phyloP scores from a whole-genome alignment of 2,888 invertebrate species.

The Hypolimnas misippus region DNA sequence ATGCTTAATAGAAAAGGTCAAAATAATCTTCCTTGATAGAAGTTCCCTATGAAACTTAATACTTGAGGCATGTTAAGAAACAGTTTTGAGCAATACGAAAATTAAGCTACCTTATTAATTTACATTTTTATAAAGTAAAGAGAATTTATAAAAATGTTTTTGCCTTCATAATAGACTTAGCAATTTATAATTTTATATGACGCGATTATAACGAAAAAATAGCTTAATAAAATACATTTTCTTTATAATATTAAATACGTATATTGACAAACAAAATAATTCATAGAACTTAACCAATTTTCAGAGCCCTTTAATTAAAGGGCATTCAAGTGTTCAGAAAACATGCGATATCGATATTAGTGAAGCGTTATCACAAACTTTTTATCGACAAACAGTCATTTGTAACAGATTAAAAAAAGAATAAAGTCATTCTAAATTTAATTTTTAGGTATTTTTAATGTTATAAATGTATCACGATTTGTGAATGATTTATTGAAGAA shows the following conservation, averaged over 20 bases:
- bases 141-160: no score
- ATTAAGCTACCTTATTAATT: no score
- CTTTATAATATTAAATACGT: no score
- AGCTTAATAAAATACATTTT: neutral
- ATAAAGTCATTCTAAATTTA: slow-evolving; percentile 18
- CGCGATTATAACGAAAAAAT: neutral
- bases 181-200: neutral
- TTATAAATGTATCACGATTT: neutral
- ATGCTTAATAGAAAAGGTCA: no score
- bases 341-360: slow-evolving; percentile 42
- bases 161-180: no score
- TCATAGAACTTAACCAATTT: slow-evolving; percentile 29
- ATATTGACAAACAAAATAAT: slow-evolving; percentile 30
- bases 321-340: slow-evolving; percentile 25
- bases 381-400: slow-evolving; percentile 21
- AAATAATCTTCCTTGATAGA: no score
- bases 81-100: no score
- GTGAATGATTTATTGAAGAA: neutral
- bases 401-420: slow-evolving; percentile 23
- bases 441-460: neutral
- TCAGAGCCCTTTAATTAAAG: slow-evolving; percentile 23
- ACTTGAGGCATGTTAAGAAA: no score
- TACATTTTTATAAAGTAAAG: no score
- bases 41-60: no score
- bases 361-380: slow-evolving; percentile 32